A percentile compares a stretch with the other conserved stretches of the same genome.
Evolutionary conservation across 2,888 invertebrate genomes (phyloP).

Genomic region (Clitarchus hookeri): DNA sequence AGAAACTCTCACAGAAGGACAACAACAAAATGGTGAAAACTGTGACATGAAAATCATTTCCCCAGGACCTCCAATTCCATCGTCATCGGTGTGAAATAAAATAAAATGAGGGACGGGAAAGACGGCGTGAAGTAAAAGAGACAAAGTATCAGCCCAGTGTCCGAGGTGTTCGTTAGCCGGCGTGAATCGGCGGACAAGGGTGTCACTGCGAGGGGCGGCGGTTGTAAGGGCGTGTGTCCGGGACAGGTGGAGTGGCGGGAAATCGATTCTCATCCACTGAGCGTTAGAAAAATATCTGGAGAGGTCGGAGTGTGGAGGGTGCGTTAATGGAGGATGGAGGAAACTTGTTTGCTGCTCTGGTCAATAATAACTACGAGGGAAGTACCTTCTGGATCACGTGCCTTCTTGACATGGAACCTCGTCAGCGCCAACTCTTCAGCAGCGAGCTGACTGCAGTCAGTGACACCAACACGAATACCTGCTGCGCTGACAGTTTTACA

Average conservation of each 20-base stretch:
- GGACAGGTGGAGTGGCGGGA: not conserved
- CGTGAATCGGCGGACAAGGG: not conserved
- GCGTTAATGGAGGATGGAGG: no score
- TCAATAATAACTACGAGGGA: no score
- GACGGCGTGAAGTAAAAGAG: not conserved
- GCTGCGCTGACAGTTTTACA: no score
- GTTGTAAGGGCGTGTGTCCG: not conserved
- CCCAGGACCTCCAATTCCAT: not conserved
- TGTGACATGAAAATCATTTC: not conserved
- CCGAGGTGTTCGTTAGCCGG: not conserved
- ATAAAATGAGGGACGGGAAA: not conserved
- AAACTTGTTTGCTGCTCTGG: no score
- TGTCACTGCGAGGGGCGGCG: not conserved
- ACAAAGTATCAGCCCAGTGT: not conserved
- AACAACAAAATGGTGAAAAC: not conserved
- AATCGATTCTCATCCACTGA: not conserved
- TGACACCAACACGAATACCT: no score
- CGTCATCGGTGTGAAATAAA: not conserved
- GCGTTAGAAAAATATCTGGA: no score
- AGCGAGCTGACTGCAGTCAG: no score
- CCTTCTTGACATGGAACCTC: no score
- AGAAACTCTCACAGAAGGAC: not conserved
- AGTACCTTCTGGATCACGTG: no score
- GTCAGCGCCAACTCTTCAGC: no score
- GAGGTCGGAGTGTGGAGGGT: no score